Conservation (phyloP, 1,140 invertebrate species). For the Nephila pilipes region DNA sequence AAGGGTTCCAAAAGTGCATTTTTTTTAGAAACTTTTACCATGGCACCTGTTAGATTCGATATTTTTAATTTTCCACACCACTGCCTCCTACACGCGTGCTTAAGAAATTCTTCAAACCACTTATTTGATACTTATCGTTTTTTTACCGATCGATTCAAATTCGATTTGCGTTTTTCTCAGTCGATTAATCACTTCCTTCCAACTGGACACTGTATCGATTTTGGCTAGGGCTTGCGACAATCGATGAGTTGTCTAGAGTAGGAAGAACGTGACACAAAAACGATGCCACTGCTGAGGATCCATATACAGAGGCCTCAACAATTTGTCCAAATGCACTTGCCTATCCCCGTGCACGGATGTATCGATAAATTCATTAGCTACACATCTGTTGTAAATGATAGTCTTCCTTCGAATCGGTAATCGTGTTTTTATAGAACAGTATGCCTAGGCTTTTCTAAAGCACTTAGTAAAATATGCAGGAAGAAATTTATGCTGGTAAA, state of each 20-base stretch:
- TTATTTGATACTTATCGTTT: conserved; percentile 76
- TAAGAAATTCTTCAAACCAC: conserved; percentile 62
- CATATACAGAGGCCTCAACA: background rate
- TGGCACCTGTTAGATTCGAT: conserved; percentile 59
- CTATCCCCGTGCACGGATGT: background rate
- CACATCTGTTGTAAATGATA: background rate
- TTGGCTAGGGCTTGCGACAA: conserved; percentile 21
- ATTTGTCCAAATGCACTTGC: too few species aligned
- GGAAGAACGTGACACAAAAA: conserved; percentile 8
- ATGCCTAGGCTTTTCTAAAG: too few species aligned
- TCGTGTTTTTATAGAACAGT: too few species aligned
- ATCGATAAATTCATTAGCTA: too few species aligned
- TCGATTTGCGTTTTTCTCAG: conserved; percentile 76
- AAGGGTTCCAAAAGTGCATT: background rate
- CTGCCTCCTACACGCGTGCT: background rate
- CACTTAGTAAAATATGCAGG: too few species aligned
- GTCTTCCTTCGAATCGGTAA: too few species aligned
- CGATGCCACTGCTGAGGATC: background rate
- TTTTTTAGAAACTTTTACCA: background rate
- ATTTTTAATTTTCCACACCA: conserved; percentile 71
- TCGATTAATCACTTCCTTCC: conserved; percentile 74
- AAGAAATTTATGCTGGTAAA: too few species aligned
- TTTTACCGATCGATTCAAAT: conserved; percentile 70
- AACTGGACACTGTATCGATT: conserved; percentile 74
- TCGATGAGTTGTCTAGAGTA: conserved; percentile 34